These are phyloP conservation scores for Diacarnus erythraeanus DNA, from an alignment of 37 sponge, comb jelly and placozoan species.

Conservation along the genomic window DNA sequence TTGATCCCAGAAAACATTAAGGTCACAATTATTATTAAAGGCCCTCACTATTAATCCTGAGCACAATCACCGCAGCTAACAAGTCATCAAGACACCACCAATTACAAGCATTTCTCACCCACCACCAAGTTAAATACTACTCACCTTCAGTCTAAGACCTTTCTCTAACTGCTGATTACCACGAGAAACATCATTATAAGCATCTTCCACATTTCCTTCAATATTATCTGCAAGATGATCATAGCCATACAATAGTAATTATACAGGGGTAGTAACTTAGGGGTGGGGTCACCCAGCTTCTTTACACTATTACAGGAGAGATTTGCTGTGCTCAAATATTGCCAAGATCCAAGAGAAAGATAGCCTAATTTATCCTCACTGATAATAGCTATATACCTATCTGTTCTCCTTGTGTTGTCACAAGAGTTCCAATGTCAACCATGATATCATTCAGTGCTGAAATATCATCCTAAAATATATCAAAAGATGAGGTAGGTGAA, in stretches of 20 bases:
- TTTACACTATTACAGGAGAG: too few species aligned
- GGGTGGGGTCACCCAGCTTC: too few species aligned
- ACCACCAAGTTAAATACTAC: too few species aligned
- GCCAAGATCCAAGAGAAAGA: too few species aligned
- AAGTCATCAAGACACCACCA: too few species aligned
- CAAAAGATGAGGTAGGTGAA: background rate
- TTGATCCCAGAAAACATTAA: background rate
- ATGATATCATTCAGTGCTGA: conserved; percentile 16
- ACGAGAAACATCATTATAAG: conserved; percentile 14
- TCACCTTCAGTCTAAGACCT: conserved; percentile 67
- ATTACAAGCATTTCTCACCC: too few species aligned
- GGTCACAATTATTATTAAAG: background rate
- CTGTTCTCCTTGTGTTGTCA: conserved; percentile 20
- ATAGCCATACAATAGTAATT: too few species aligned
- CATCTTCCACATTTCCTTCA: conserved; percentile 1
- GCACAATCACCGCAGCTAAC: too few species aligned
- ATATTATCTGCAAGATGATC: conserved; percentile 17
- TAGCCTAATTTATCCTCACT: too few species aligned
- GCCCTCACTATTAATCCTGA: too few species aligned
- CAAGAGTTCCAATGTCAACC: conserved; percentile 15
- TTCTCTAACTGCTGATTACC: conserved; percentile 54
- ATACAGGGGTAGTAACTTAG: too few species aligned
- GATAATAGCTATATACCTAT: conserved; percentile 30
- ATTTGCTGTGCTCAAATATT: too few species aligned
- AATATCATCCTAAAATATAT: conserved; percentile 20